phyloP scores from a whole-genome alignment of 2,113 vertebrate species.

The Grus americana region DNA sequence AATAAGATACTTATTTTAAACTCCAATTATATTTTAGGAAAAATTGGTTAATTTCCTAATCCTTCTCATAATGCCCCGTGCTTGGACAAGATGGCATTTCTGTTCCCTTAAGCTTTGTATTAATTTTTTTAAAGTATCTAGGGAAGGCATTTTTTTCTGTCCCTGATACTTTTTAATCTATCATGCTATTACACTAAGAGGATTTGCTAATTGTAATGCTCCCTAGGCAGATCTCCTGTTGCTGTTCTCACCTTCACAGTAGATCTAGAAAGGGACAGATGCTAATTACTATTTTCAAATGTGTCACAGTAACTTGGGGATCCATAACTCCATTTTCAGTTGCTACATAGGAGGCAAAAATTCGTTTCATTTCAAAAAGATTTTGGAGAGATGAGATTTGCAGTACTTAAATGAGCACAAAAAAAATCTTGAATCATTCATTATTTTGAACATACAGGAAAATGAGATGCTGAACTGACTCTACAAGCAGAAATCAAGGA shows the following conservation, averaged over 20 bases:
- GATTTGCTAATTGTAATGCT: neutral
- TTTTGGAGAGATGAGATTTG: neutral
- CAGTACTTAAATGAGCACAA: neutral
- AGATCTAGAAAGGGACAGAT: neutral
- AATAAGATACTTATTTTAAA: neutral
- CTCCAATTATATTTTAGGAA: neutral
- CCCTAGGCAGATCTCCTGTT: neutral
- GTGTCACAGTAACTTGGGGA: neutral
- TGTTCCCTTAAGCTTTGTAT: neutral
- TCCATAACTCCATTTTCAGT: neutral
- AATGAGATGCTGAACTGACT: neutral
- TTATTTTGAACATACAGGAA: neutral
- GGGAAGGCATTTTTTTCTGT: neutral
- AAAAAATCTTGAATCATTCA: neutral
- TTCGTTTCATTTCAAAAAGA: neutral
- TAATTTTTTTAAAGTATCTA: neutral
- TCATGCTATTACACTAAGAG: neutral
- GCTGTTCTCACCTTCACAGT: neutral
- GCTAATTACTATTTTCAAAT: neutral
- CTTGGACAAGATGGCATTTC: neutral
- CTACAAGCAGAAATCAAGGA: neutral
- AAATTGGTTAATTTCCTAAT: neutral
- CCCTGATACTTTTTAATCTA: neutral
- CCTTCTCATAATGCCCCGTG: neutral
- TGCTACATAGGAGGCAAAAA: neutral